Conservation (phyloP, 2,888 invertebrate genomes). For the Scotopteryx bipunctaria region DNA sequence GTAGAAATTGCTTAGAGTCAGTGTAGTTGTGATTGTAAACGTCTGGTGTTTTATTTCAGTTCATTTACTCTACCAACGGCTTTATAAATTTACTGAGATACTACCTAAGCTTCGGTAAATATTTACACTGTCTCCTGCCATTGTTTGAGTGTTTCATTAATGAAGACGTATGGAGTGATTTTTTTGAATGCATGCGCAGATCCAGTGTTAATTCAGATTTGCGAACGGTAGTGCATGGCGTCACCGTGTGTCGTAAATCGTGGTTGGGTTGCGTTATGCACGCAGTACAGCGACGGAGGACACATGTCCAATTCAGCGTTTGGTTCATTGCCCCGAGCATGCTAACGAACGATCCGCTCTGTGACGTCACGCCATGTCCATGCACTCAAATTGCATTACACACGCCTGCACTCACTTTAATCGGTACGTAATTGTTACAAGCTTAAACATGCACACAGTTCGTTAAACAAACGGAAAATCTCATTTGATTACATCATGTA, state of each 20-base stretch:
- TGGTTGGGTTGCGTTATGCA: conserved; percentile 62
- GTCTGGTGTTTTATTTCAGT: conserved; percentile 7
- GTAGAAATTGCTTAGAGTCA: conserved; percentile 17
- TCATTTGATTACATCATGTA: conserved; percentile 31
- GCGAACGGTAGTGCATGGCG: conserved; percentile 22
- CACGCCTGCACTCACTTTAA: conserved; percentile 38
- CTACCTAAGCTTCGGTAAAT: conserved; percentile 12
- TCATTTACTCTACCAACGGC: conserved; percentile 24
- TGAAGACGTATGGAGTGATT: conserved; percentile 1
- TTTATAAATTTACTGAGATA: conserved; percentile 16
- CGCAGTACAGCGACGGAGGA: conserved; percentile 61
- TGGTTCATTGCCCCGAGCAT: conserved; percentile 72
- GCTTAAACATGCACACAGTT: conserved; percentile 34
- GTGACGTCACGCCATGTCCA: conserved; percentile 73
- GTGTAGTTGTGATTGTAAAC: conserved; percentile 10
- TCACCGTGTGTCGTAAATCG: conserved; percentile 66
- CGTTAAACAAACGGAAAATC: conserved; percentile 36
- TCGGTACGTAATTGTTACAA: conserved; percentile 37
- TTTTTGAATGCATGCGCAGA: conserved; percentile 5
- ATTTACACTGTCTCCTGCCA: conserved; percentile 11
- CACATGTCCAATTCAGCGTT: conserved; percentile 75
- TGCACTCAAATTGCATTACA: conserved; percentile 66
- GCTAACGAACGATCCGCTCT: conserved; percentile 65
- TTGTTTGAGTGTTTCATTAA: conserved; percentile 15
- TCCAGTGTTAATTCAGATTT: conserved; percentile 14